These are phyloP conservation scores for Polyergus mexicanus DNA, from an alignment of 1,140 invertebrate genomes.

Conservation along the genomic window DNA sequence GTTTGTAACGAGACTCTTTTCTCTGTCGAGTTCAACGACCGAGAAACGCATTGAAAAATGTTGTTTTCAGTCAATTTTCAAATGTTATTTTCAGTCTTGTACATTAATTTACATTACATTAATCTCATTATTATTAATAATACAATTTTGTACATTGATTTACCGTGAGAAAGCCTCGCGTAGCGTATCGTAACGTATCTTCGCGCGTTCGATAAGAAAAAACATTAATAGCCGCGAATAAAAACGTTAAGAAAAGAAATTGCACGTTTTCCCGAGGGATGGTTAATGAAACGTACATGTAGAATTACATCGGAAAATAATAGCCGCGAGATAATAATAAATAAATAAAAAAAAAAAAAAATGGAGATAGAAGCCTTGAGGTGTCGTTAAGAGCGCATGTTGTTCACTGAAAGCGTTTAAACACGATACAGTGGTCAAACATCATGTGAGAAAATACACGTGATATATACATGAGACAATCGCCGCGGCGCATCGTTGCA, in stretches of 20 bases:
- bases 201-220: constrained; percentile 3
- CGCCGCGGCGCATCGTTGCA: constrained; percentile 50
- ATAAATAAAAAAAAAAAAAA: too few relatives aligned
- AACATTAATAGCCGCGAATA: constrained; percentile 17
- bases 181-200: constrained; percentile 6
- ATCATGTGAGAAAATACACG: constrained; percentile 41
- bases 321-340: background rate
- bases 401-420: constrained; percentile 56
- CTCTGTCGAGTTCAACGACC: constrained; percentile 16
- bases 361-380: constrained; percentile 42
- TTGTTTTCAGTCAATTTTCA: constrained; percentile 30
- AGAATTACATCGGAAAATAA: constrained; percentile 19
- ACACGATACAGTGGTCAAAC: background rate
- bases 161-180: constrained; percentile 7
- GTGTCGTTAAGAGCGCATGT: constrained; percentile 44
- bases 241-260: constrained; percentile 51
- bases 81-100: too few relatives aligned
- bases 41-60: constrained; percentile 25
- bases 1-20: constrained; percentile 22
- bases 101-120: too few relatives aligned
- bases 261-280: constrained; percentile 1
- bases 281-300: constrained; percentile 42
- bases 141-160: background rate
- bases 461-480: constrained; percentile 46
- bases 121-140: too few relatives aligned